Evolutionary conservation across 2,797 vertebrate genomes (phyloP), one percentile per base, ranked within the genome.

Genomic region (Sebastes itinus): DNA sequence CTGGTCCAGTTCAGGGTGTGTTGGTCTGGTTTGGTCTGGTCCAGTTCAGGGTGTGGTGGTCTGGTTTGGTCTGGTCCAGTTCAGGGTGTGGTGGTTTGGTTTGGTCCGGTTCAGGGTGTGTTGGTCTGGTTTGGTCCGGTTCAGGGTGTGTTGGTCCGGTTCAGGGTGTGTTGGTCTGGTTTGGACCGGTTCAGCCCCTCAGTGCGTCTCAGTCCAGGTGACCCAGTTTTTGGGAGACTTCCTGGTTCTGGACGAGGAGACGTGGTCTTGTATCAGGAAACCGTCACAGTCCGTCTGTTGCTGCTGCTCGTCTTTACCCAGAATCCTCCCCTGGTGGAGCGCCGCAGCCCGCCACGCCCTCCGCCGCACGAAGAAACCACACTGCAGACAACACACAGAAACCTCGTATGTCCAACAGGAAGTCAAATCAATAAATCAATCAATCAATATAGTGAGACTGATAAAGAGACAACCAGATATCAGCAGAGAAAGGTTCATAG

Each of bases 301-400:
- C 75, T 97, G 74, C 75, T 72, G 65, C 30, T 59, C 1, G 1
- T 75, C 95, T 90, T 95, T 96, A 68, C 90, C 93, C 88, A 97
- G 90, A 77, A 97, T 95, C 84, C 96, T 96, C 0, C 96, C 97
- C 4, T 97, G 96, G 93, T 98, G 96, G 85, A 97, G 97, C 52
- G 92, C 92, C 14, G 95, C 80, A 22, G 58, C 89, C 13, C 87
- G 93, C 89, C 96, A 80, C 1, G 90, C 88, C 93, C 93, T 91
- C 49, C 88, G 92, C 75, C 93, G 94, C 87, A 93, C 92, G 82
- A 98, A 98, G 90, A 98, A 98, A 62, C 97, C 96, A 49, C 95
- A 97, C 97, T 98, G 94, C 1, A 76, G 54, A 70, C n/a, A 49
- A 62, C 56, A 75, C 28, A 54, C 11, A 79, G 54, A 72, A 32